Evolutionary conservation across 2,888 invertebrate genomes (phyloP), one percentile per base, ranked within the genome.

Genomic region (Allophyes oxyacanthae): DNA sequence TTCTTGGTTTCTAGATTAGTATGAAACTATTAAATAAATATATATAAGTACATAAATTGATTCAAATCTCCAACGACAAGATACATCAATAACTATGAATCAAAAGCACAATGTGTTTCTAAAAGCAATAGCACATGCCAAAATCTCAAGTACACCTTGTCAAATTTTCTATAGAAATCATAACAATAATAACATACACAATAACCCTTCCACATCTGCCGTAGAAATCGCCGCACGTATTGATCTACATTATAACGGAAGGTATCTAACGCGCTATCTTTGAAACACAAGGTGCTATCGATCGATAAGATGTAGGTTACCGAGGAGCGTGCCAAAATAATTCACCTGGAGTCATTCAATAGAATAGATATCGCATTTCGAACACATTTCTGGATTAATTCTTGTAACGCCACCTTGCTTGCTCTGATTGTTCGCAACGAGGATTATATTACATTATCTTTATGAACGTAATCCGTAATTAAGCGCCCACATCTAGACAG

Each of bases 361-460:
- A 70, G 72, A 77, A 82, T 85, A 20, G n/a, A 20, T 2, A 85
- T 86, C 86, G 77, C 80, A 70, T 87, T 85, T 80, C 84, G 78
- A 77, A 78, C 83, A 83, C 77, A 85, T 81, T 85, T 83, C 64
- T 68, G 72, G 82, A 79, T 82, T 79, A 81, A 80, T 78, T 79
- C 79, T 76, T 81, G 78, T 77, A 71, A 78, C 69, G 75, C 75
- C 80, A 92, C 90, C 91, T 90, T 92, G 92, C 88, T 75, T 60
- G 76, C 79, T 80, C 74, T 88, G 82, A 92, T 93, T 91, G 92
- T 92, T 91, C 85, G 88, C 87, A 83, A 84, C 79, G 76, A 83
- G 87, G 88, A 93, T 93, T 91, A 85, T 90, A 93, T 94, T 93
- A 91, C 93, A 87, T 88, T 92, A 92, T 93, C 92, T 91, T 91